Conservation (phyloP, 2,888 invertebrate genomes). For the Priocnemis perturbator region DNA sequence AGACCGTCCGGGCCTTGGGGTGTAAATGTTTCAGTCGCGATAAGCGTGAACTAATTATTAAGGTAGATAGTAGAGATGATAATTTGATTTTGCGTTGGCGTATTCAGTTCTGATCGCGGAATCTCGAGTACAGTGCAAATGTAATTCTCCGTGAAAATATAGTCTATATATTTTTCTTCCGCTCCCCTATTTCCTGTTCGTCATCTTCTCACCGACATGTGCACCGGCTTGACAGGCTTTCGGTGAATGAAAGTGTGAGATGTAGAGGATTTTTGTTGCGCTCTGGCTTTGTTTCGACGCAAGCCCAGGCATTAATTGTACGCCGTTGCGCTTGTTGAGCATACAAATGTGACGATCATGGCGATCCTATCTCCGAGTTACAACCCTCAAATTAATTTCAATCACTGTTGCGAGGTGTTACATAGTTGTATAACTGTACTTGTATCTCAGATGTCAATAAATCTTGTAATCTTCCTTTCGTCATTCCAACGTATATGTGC, state of each 20-base stretch:
- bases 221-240: too few species aligned
- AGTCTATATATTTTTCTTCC: too few species aligned
- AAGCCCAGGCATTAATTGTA: too few species aligned
- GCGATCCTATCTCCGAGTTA: neutral
- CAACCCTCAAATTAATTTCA: neutral
- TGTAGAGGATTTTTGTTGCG: too few species aligned
- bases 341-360: too few species aligned
- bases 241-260: too few species aligned
- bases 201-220: too few species aligned
- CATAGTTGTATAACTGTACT: conserved; percentile 29
- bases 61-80: neutral
- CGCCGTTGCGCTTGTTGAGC: neutral
- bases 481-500: conserved; percentile 6
- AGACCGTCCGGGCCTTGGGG: neutral
- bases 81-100: neutral
- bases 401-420: neutral
- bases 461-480: conserved; percentile 42
- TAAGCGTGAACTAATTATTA: conserved; percentile 1
- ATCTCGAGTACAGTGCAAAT: too few species aligned
- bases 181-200: too few species aligned
- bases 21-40: conserved; percentile 3
- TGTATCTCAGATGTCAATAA: conserved; percentile 35
- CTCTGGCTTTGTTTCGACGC: too few species aligned
- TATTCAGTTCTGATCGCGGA: too few species aligned
- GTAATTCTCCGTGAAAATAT: too few species aligned